Evolutionary conservation across 2,113 vertebrate genomes (phyloP).

Genomic region (Caretta caretta): DNA sequence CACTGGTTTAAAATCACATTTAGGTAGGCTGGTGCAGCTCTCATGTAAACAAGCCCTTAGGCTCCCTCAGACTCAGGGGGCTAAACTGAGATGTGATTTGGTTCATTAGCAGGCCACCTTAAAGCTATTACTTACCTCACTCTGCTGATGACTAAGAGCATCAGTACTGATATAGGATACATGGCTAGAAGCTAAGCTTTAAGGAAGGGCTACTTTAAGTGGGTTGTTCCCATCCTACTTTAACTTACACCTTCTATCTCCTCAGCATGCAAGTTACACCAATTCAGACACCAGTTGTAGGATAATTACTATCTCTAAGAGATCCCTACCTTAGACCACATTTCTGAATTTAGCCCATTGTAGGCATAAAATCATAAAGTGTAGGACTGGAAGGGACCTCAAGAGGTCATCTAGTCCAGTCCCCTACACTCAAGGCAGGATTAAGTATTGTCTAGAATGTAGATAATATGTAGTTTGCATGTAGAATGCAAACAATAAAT

Average conservation of each 20-base stretch:
- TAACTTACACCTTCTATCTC: neutral
- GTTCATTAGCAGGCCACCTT: neutral
- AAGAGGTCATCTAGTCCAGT: no score
- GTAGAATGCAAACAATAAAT: neutral
- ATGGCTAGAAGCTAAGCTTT: neutral
- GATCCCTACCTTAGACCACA: neutral
- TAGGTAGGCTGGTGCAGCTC: neutral
- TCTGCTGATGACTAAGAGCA: neutral
- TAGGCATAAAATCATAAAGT: neutral
- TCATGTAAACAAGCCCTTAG: neutral
- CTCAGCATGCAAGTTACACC: neutral
- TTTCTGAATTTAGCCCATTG: neutral
- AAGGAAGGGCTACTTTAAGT: neutral
- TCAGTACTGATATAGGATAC: neutral
- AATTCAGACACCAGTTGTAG: neutral
- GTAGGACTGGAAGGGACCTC: no score
- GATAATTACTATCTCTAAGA: neutral
- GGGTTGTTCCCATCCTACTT: neutral
- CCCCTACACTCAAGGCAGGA: no score
- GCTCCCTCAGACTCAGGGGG: neutral
- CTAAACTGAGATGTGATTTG: neutral
- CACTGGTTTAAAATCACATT: neutral
- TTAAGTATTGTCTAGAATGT: no score
- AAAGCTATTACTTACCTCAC: neutral
- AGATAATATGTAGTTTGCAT: no score